Conservation (phyloP, 2,797 vertebrate species). For the Nyctalus aviator region DNA sequence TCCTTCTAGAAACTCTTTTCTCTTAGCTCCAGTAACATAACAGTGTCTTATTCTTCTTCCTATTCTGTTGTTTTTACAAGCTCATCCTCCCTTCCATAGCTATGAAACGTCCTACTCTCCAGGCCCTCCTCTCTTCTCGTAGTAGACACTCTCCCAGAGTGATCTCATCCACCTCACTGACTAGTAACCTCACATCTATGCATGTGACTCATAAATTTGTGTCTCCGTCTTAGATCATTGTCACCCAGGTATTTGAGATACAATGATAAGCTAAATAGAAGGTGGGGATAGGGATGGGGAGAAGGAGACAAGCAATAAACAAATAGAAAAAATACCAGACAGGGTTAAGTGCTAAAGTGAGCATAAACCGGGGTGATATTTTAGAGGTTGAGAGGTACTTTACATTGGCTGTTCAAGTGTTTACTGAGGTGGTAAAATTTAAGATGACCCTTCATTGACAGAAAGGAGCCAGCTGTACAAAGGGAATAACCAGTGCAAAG, state of each 20-base stretch:
- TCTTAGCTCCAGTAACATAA: background rate
- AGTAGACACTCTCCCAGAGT: slow-evolving; percentile 20
- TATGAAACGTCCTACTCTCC: slow-evolving; percentile 10
- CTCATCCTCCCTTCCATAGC: slow-evolving; percentile 11
- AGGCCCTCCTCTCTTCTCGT: background rate
- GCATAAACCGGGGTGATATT: background rate
- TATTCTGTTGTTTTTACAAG: slow-evolving; percentile 48
- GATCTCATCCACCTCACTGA: background rate
- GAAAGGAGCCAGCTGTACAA: background rate
- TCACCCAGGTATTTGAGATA: background rate
- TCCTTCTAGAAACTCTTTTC: slow-evolving; percentile 7
- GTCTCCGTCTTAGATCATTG: background rate
- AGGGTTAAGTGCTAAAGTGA: background rate
- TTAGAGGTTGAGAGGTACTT: slow-evolving; percentile 4
- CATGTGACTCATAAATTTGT: slow-evolving; percentile 34
- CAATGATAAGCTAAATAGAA: background rate
- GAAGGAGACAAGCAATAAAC: background rate
- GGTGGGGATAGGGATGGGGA: background rate
- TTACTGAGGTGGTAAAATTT: slow-evolving; percentile 34
- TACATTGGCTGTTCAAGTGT: background rate
- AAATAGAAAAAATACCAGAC: background rate
- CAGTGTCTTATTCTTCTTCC: background rate
- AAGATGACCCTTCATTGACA: slow-evolving; percentile 45
- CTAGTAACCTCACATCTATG: slow-evolving; percentile 21
- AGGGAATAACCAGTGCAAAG: background rate